Conservation (phyloP, 2,797 vertebrate genomes). For the Typhlichthys eigenmanni region DNA sequence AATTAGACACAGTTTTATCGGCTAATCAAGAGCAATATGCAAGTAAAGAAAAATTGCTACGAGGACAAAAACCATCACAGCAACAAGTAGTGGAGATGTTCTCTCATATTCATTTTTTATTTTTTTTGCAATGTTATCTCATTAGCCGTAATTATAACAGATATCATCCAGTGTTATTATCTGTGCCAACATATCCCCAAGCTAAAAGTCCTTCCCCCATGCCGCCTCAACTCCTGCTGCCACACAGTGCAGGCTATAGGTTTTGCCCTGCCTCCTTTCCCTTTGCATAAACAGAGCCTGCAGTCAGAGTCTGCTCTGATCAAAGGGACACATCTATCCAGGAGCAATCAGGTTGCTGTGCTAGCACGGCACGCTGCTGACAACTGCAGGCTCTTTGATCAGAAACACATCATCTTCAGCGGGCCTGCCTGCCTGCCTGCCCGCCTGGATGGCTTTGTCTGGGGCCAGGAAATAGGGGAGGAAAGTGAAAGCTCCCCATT, state of each 20-base stretch:
- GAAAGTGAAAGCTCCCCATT: conserved; percentile 84
- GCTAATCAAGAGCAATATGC: conserved; percentile 43
- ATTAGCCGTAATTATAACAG: conserved; percentile 78
- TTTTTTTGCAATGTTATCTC: conserved; percentile 70
- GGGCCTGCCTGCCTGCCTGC: conserved; percentile 63
- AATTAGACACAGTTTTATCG: conserved; percentile 54
- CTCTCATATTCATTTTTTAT: background rate
- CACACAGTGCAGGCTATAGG: conserved; percentile 58
- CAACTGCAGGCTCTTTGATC: conserved; percentile 87
- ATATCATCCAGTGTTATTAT: conserved; percentile 68
- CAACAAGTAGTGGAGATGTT: conserved; percentile 63
- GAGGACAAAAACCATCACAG: conserved; percentile 41
- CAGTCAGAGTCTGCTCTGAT: conserved; percentile 80
- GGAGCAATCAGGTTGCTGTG: conserved; percentile 81
- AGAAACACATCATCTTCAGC: conserved; percentile 86
- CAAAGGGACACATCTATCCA: conserved; percentile 85
- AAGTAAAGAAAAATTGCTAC: conserved; percentile 42
- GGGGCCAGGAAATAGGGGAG: conserved; percentile 86
- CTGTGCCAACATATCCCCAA: conserved; percentile 63
- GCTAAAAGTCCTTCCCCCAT: conserved; percentile 58
- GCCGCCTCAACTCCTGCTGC: conserved; percentile 47
- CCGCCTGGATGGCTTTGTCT: conserved; percentile 82
- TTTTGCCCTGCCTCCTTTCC: conserved; percentile 64
- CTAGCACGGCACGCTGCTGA: conserved; percentile 79
- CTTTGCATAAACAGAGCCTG: conserved; percentile 80